Base-by-base conservation (phyloP, 2,888 invertebrate genomes). In the Tricholauxania praeusta region DNA sequence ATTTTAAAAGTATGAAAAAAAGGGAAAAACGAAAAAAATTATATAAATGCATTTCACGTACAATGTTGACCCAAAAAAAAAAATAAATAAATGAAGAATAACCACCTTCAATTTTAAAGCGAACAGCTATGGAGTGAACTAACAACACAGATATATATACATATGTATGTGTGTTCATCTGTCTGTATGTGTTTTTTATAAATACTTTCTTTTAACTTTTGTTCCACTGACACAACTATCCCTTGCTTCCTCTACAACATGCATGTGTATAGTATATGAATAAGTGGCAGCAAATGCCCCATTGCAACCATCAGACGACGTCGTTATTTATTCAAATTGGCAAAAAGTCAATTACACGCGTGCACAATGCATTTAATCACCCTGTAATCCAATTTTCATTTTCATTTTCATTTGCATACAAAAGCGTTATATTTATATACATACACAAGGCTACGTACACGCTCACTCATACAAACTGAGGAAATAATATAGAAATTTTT, bases 331-430 rank as follows among this genome's bases (percentile, higher is more conserved):
- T 63, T 66, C 39, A 66, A 53, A 66, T 66, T 66, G 65, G 65
- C 65, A 53, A 52, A 66, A 66, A 66, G 65, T 66, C 65, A 66
- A 66, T 66, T 66, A 52, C 52, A 66, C 28, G 28, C 53, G 65
- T 53, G 65, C 51, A 66, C 53, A 66, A 52, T 39, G 39, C 65
- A 51, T 66, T 66, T 53, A 51, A 32, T 66, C 65, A 66, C 65
- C 65, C 65, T 66, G 65, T 66, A 66, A 66, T 66, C 65, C 53
- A 32, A 52, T 66, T 66, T 66, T 66, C n/a, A 52, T 66, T 66
- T 66, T 66, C n/a, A 52, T 66, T 66, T 66, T 66, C n/a, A 53
- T 66, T 53, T 66, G 52, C 65, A 66, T 66, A 63, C 48, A 63
- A 63, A 63, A 63, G 63, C 48, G 19, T 22, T 15, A 12, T 47